Conservation (phyloP, 2,797 vertebrate genomes). For the Centropyge bicolor region DNA sequence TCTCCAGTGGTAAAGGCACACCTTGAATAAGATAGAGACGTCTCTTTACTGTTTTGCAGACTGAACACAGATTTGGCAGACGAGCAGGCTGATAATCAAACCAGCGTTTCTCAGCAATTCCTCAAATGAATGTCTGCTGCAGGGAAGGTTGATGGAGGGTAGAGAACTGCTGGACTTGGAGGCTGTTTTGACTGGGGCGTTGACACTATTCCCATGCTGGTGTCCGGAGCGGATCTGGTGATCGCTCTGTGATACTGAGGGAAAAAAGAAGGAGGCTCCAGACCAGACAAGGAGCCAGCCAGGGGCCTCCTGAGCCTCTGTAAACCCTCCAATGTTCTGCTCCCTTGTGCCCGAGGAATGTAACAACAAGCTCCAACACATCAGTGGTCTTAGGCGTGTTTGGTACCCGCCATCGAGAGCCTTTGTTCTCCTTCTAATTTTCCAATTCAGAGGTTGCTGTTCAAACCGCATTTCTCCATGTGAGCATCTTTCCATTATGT, state of each 20-base stretch:
- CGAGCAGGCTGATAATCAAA: slow-evolving; percentile 42
- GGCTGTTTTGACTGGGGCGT: slow-evolving; percentile 45
- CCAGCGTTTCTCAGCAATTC: slow-evolving; percentile 23
- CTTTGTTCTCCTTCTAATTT: slow-evolving; percentile 70
- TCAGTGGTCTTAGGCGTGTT: slow-evolving; percentile 55
- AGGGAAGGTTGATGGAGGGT: slow-evolving; percentile 31
- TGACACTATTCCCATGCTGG: slow-evolving; percentile 23
- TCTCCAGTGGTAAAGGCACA: slow-evolving; percentile 7
- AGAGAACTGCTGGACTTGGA: slow-evolving; percentile 28
- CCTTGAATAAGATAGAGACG: slow-evolving; percentile 15
- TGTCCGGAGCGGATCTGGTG: slow-evolving; percentile 38
- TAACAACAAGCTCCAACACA: slow-evolving; percentile 63
- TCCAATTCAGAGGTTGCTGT: slow-evolving; percentile 46
- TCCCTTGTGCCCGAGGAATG: slow-evolving; percentile 73
- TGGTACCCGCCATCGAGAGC: slow-evolving; percentile 42
- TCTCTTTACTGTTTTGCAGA: background rate
- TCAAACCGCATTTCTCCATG: slow-evolving; percentile 62
- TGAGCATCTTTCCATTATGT: slow-evolving; percentile 61
- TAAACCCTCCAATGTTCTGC: slow-evolving; percentile 69
- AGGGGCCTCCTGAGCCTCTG: slow-evolving; percentile 51
- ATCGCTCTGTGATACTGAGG: slow-evolving; percentile 20
- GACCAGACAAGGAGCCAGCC: slow-evolving; percentile 56
- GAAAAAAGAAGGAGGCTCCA: slow-evolving; percentile 37
- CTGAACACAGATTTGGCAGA: slow-evolving; percentile 27
- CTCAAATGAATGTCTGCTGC: slow-evolving; percentile 22